Conservation (phyloP, 2,888 invertebrate genomes). For the Epistrophella euchroma region DNA sequence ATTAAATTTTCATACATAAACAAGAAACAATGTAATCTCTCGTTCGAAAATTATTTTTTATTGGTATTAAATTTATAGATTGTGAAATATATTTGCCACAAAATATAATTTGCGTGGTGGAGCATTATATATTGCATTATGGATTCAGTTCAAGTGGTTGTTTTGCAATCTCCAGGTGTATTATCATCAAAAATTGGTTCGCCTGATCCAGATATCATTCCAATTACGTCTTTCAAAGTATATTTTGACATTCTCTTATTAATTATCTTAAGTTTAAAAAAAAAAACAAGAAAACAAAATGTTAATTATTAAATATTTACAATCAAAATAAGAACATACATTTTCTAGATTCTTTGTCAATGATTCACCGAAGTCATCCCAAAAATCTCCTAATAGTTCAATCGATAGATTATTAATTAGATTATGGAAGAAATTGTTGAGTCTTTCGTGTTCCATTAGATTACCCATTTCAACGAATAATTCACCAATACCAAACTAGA, state of each 20-base stretch:
- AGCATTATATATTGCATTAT: no score
- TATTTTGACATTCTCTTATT: slow-evolving; percentile 78
- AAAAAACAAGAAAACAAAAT: neutral
- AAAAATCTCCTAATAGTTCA: slow-evolving; percentile 80
- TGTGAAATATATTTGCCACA: no score
- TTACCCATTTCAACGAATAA: slow-evolving; percentile 79
- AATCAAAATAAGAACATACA: slow-evolving; percentile 73
- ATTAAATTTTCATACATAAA: no score
- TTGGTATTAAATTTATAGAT: no score
- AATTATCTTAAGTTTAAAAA: slow-evolving; percentile 77
- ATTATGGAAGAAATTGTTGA: slow-evolving; percentile 80
- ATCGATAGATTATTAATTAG: slow-evolving; percentile 80
- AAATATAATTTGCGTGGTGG: no score
- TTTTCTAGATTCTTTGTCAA: slow-evolving; percentile 77
- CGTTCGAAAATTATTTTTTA: no score
- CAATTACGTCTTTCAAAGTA: slow-evolving; percentile 78
- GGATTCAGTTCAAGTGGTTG: neutral
- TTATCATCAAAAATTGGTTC: slow-evolving; percentile 80
- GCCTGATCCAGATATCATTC: slow-evolving; percentile 77
- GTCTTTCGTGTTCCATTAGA: slow-evolving; percentile 80
- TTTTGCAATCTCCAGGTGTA: slow-evolving; percentile 80
- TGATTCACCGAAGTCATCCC: slow-evolving; percentile 78
- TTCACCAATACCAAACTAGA: slow-evolving; percentile 77
- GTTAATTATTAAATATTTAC: neutral
- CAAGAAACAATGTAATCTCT: no score